phyloP scores from a whole-genome alignment of 2,113 vertebrate genomes.

The Crotalus horridus region DNA sequence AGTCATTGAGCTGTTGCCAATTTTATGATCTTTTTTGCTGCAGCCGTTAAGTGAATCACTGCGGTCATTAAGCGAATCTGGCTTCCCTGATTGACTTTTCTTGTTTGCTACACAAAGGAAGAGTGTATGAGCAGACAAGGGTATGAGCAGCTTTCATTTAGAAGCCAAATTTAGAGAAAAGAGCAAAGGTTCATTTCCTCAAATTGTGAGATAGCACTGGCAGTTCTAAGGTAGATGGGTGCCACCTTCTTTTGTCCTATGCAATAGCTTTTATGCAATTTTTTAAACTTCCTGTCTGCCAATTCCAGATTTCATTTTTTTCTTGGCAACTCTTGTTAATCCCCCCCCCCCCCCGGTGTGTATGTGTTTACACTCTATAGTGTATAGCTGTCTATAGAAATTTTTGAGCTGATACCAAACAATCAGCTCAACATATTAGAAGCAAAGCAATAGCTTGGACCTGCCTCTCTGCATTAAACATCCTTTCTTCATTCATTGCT shows the following conservation, averaged over 20 bases:
- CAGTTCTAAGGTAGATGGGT: neutral
- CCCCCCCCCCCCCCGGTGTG: neutral
- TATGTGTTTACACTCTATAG: neutral
- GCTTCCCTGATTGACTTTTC: neutral
- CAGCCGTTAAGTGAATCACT: neutral
- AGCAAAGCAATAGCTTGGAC: neutral
- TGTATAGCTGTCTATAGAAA: neutral
- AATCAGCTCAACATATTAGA: neutral
- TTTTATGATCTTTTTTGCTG: neutral
- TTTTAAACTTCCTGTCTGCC: neutral
- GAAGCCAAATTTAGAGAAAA: neutral
- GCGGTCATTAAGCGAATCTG: neutral
- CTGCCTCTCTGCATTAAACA: neutral
- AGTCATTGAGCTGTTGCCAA: neutral
- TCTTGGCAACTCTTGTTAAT: neutral
- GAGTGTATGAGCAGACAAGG: neutral
- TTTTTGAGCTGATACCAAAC: neutral
- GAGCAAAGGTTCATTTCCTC: neutral
- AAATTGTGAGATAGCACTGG: neutral
- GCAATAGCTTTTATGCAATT: neutral
- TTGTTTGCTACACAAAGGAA: neutral
- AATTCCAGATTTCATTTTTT: neutral
- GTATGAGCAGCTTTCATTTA: neutral
- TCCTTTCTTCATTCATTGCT: neutral
- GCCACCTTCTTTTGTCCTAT: neutral